Base-by-base conservation (phyloP, 2,113 vertebrate species). In the Pardalotus punctatus region DNA sequence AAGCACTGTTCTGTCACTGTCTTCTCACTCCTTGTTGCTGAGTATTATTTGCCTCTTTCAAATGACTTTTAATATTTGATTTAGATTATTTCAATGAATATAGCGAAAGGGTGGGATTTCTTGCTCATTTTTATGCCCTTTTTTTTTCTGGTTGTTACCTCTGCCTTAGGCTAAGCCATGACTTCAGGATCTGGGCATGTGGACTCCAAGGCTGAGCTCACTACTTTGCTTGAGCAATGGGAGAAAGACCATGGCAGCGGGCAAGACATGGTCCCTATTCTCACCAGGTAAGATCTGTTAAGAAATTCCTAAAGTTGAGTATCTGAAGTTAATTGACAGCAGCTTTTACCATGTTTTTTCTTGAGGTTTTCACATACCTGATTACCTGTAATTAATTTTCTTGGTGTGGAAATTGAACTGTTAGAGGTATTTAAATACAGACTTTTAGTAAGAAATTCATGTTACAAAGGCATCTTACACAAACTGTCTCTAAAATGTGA, bases 161-260 rank as follows among this genome's bases (percentile, higher is more conserved):
- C 33, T 95, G 73, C 64, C 66, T 88, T 94, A 99, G 98, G 97
- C 97, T 98, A 96, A 97, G 97, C 95, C 97, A 99, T 99, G 99
- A 99, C 98, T 97, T 98, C 98, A 92, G 97, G 97, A 91, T 97
- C 97, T 81, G 98, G 98, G 50, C 97, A 98, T 93, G 99, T 99
- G 96, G 99, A 99, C 98, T 99, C 99, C 57, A 99, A 99, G 98
- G 99, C 99, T 94, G 99, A 99, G 98, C 99, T 99, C 95, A 99
- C 99, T 70, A 95, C 99, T 96, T 97, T 99, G 94, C 97, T 99
- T 96, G 99, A 99, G 96, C 99, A 99, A 82, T 99, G 99, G 99
- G 99, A 99, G 94, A 98, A 98, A 58, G 99, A 99, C n/a, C 99
- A 99, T 93, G 98, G 98, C 95, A 98, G 98, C 3, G 99, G 99